A percentile compares a stretch with the other conserved stretches of the same genome.
phyloP scores from a whole-genome alignment of 2,888 invertebrate genomes.

The Therioaphis trifolii region DNA sequence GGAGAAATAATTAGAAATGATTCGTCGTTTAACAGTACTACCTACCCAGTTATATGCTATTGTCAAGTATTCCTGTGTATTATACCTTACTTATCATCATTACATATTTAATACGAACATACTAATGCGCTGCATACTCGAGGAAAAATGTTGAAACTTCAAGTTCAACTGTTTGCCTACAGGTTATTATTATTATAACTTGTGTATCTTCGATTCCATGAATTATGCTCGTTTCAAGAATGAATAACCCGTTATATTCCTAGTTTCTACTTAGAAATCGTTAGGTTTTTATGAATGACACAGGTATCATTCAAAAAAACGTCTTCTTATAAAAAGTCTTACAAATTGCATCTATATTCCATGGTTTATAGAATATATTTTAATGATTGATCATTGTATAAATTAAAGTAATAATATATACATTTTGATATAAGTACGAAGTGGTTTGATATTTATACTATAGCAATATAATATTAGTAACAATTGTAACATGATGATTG shows the following conservation, averaged over 20 bases:
- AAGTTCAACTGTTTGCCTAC: not conserved
- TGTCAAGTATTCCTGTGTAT: not conserved
- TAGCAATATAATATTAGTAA: too few species aligned
- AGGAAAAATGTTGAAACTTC: not conserved
- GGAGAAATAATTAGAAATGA: not conserved
- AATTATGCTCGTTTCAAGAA: slow-evolving; percentile 24
- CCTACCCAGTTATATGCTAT: not conserved
- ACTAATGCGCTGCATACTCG: not conserved
- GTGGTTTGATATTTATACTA: too few species aligned
- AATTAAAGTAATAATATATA: too few species aligned
- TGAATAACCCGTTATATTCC: slow-evolving; percentile 32
- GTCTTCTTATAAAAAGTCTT: too few species aligned
- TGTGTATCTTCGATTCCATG: slow-evolving; percentile 19
- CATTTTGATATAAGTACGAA: too few species aligned
- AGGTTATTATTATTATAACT: slow-evolving; percentile 1
- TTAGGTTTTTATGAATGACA: slow-evolving; percentile 33
- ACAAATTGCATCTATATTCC: too few species aligned
- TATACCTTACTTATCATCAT: not conserved
- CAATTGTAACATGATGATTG: too few species aligned
- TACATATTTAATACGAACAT: not conserved
- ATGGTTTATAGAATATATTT: too few species aligned
- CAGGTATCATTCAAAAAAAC: too few species aligned
- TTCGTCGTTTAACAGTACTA: not conserved
- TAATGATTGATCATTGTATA: too few species aligned
- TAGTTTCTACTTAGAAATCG: not conserved